Base-by-base conservation (phyloP, 2,113 vertebrate genomes). In the Sebastes schlegelii region DNA sequence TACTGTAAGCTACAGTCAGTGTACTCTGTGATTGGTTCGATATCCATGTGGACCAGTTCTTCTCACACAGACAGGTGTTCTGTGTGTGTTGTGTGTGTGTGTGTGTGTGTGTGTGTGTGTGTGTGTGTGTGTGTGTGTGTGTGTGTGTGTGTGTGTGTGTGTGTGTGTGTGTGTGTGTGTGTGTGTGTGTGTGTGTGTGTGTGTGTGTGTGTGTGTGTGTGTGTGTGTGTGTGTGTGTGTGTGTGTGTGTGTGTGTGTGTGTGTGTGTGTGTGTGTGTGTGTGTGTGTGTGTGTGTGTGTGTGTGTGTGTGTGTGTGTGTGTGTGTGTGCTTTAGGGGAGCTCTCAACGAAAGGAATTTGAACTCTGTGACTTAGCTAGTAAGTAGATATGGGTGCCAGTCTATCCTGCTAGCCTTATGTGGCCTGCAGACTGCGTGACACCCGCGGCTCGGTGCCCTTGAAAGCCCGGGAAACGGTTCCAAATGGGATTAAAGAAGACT, bases 321-420 rank as follows among this genome's bases (percentile, higher is more conserved):
- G 4, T 48, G 6, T 72, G 7, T 62, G 67, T 51, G 8, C 13
- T 45, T 42, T 48, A 51, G 55, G 3, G 61, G 8, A 5, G n/a
- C 34, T 74, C 8, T 85, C 48, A 68, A 1, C 46, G 42, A 67
- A 71, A 63, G 49, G 83, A 85, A 85, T 74, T 5, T 77, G 63
- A 81, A 48, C 77, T 55, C 11, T 74, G 86, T 76, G 81, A 88
- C 63, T 70, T 63, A 77, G 23, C 34, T n/a, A 62, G 71, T 80
- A 87, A 84, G n/a, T 21, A 14, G 74, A 82, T 78, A 54, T 26
- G 65, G 7, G 51, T 71, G 48, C 49, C 21, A 49, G 60, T n/a
- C 23, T 48, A 6, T 54, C 40, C 74, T 55, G 48, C 60, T 21
- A 23, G 5, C 19, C 73, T 43, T n/a, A 71, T 71, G 58, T 52